phyloP scores from a whole-genome alignment of 2,888 invertebrate species.

The Spodoptera littoralis region DNA sequence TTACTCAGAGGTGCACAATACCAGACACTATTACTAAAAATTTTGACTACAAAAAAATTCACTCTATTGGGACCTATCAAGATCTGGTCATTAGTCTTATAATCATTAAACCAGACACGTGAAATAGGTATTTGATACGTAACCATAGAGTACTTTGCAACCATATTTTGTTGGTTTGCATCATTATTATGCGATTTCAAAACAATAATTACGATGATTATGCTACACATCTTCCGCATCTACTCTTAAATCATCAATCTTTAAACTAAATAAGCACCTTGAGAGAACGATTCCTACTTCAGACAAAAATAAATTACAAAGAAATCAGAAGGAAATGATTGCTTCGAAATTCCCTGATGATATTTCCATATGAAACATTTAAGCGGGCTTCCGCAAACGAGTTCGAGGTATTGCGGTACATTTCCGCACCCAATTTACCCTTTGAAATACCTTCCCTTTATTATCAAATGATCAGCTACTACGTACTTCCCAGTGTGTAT shows the following conservation, averaged over 20 bases:
- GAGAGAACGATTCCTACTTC: constrained; percentile 18
- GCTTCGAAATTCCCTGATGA: constrained; percentile 26
- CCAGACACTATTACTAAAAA: too few species aligned
- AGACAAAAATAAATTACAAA: constrained; percentile 30
- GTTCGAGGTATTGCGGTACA: constrained; percentile 34
- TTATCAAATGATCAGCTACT: too few species aligned
- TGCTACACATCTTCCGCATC: constrained; percentile 14
- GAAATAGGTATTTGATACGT: too few species aligned
- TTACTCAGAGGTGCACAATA: too few species aligned
- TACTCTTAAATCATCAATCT: constrained; percentile 16
- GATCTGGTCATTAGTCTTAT: too few species aligned
- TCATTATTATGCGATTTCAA: neutral
- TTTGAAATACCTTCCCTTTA: constrained; percentile 1
- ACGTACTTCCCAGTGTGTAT: too few species aligned
- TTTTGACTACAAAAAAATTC: too few species aligned
- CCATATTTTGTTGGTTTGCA: neutral
- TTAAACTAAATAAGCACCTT: constrained; percentile 37
- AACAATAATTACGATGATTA: neutral
- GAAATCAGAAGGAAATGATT: constrained; percentile 42
- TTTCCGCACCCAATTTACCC: constrained; percentile 11
- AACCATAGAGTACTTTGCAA: neutral
- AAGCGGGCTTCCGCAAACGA: constrained; percentile 46
- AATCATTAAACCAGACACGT: too few species aligned
- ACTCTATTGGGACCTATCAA: too few species aligned
- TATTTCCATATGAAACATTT: constrained; percentile 9